Conservation (phyloP, 2,888 invertebrate species). For the Mimachlamys varia region DNA sequence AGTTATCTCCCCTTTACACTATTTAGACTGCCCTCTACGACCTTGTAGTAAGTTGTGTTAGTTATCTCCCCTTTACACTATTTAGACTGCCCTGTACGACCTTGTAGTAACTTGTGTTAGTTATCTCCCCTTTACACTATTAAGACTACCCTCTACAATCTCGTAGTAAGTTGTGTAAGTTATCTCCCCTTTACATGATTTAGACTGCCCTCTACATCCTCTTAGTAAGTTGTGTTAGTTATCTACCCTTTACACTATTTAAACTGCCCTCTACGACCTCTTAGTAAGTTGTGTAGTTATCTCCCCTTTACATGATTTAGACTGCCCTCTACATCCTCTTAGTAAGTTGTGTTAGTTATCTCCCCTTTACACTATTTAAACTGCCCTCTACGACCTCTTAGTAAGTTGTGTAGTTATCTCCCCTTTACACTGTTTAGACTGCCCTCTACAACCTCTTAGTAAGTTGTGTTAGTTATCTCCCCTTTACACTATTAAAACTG, state of each 20-base stretch:
- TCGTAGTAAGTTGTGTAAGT: slow-evolving; percentile 84
- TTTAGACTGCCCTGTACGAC: slow-evolving; percentile 83
- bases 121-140: too few relatives aligned
- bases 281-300: slow-evolving; percentile 83
- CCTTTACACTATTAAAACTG: too few relatives aligned
- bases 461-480: slow-evolving; percentile 79
- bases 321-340: slow-evolving; percentile 83
- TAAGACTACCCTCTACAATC: slow-evolving; percentile 83
- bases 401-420: slow-evolving; percentile 83
- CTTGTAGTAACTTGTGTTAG: slow-evolving; percentile 84
- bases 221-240: slow-evolving; percentile 83
- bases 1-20: too few relatives aligned
- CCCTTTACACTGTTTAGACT: too few relatives aligned
- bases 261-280: slow-evolving; percentile 83
- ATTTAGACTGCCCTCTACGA: slow-evolving; percentile 83
- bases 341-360: slow-evolving; percentile 83
- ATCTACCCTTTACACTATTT: too few relatives aligned
- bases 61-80: too few relatives aligned
- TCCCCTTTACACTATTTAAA: too few relatives aligned
- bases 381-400: slow-evolving; percentile 84
- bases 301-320: too few relatives aligned
- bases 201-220: slow-evolving; percentile 83
- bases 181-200: too few relatives aligned
- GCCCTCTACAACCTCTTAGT: slow-evolving; percentile 84
- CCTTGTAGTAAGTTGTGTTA: slow-evolving; percentile 84